Evolutionary conservation across 92 coral and sea anemone species (phyloP).

Genomic region (Palythoa heliodiscus): DNA sequence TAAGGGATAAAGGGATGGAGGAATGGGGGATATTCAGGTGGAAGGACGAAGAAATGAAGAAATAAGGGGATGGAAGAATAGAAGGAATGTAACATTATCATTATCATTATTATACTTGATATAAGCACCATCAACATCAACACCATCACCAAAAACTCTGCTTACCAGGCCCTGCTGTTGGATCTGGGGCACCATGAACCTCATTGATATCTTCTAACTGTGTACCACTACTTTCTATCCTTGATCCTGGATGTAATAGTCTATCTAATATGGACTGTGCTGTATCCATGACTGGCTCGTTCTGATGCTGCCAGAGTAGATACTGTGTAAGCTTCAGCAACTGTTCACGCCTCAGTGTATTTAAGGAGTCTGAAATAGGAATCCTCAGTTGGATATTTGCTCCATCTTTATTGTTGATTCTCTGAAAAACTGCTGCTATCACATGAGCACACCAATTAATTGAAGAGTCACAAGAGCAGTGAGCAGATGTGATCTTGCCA

Average conservation of each 20-base stretch:
- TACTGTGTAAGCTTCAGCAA: constrained; percentile 88
- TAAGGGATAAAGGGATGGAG: no score
- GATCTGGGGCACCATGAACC: constrained; percentile 94
- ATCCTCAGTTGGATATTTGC: constrained; percentile 50
- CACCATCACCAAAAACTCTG: background rate
- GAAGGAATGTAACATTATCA: background rate
- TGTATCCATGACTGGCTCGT: constrained; percentile 79
- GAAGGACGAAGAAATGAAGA: no score
- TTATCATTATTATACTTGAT: background rate
- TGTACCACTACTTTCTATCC: constrained; percentile 29
- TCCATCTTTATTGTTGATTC: constrained; percentile 63
- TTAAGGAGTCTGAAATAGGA: constrained; percentile 90
- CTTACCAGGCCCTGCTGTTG: constrained; percentile 98
- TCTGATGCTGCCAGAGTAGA: constrained; percentile 79
- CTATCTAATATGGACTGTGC: constrained; percentile 85
- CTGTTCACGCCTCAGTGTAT: constrained; percentile 77
- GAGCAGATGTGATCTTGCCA: constrained; percentile 91
- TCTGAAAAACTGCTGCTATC: constrained; percentile 71
- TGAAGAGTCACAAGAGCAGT: constrained; percentile 75
- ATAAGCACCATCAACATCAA: no score
- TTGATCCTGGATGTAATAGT: constrained; percentile 57
- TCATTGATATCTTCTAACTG: constrained; percentile 73
- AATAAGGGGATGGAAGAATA: no score
- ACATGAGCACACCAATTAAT: constrained; percentile 92
- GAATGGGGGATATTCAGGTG: no score